Conservation (phyloP, 2,797 vertebrate genomes). For the Molossus alvarezi region DNA sequence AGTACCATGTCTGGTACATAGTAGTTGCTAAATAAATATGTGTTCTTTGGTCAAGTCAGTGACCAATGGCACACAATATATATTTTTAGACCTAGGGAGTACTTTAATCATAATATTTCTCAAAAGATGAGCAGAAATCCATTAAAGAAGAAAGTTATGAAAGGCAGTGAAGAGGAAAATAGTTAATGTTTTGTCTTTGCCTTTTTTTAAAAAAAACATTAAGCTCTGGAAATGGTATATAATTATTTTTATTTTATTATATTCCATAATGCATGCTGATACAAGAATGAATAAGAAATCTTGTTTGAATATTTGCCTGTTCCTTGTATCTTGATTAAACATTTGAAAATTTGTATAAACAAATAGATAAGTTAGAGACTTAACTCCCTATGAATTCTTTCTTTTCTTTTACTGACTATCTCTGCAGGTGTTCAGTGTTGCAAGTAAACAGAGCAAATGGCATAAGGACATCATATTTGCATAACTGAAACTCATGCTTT, state of each 20-base stretch:
- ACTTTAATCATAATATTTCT: slow-evolving; percentile 53
- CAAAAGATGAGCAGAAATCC: slow-evolving; percentile 39
- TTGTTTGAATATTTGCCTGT: slow-evolving; percentile 52
- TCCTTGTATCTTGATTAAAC: slow-evolving; percentile 70
- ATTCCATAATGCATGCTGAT: background rate
- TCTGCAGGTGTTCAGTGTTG: slow-evolving; percentile 77
- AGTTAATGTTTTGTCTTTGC: slow-evolving; percentile 18
- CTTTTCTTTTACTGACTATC: slow-evolving; percentile 74
- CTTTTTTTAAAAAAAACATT: slow-evolving; percentile 6
- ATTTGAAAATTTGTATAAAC: slow-evolving; percentile 74
- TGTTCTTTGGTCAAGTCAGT: background rate
- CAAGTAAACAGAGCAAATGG: slow-evolving; percentile 54
- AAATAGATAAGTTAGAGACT: slow-evolving; percentile 69
- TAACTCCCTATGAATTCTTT: slow-evolving; percentile 69
- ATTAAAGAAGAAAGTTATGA: background rate
- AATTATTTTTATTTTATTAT: slow-evolving; percentile 55
- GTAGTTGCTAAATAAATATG: background rate
- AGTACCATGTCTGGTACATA: background rate
- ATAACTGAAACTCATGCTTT: slow-evolving; percentile 77
- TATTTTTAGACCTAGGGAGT: background rate
- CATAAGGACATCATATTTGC: slow-evolving; percentile 69
- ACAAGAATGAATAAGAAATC: slow-evolving; percentile 47
- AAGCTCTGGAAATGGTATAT: slow-evolving; percentile 14
- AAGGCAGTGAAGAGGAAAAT: background rate
- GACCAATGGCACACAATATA: background rate